Percentiles rank a stretch among this genome's conserved stretches.
Evolutionary conservation across 2,113 vertebrate genomes (phyloP).

Genomic region (Spea bombifrons): DNA sequence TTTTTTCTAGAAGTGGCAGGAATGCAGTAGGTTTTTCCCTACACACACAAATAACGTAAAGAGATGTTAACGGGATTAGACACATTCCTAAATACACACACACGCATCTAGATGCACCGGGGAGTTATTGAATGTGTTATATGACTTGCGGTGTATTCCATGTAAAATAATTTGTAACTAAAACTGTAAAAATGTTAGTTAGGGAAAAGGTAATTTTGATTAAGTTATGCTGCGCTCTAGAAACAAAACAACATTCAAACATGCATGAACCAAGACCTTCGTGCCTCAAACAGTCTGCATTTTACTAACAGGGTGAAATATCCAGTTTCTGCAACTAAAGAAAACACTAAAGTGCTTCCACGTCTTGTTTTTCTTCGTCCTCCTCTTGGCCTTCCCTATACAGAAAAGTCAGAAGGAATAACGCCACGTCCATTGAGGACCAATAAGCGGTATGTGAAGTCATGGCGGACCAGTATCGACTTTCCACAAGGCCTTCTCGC

Average conservation of each 20-base stretch:
- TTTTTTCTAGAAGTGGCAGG: constrained; percentile 28
- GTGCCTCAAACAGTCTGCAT: constrained; percentile 49
- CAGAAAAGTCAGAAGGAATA: constrained; percentile 95
- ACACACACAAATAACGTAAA: background rate
- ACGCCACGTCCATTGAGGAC: constrained; percentile 92
- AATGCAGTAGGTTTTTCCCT: constrained; percentile 49
- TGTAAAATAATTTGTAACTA: constrained; percentile 51
- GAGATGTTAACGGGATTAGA: background rate
- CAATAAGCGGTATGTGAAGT: constrained; percentile 97
- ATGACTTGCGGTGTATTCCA: too few relatives aligned
- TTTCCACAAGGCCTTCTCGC: constrained; percentile 93
- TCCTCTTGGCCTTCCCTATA: constrained; percentile 73
- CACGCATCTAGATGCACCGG: constrained; percentile 7
- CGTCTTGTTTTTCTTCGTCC: constrained; percentile 57
- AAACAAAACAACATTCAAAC: constrained; percentile 58
- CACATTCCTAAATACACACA: background rate
- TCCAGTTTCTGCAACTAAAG: constrained; percentile 49
- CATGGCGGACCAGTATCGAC: constrained; percentile 95
- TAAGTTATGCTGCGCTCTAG: constrained; percentile 53
- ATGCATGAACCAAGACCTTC: constrained; percentile 64
- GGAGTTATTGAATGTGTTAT: background rate
- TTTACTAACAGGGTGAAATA: constrained; percentile 48
- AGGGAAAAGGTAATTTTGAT: constrained; percentile 64
- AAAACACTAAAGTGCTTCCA: constrained; percentile 61
- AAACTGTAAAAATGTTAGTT: constrained; percentile 5